Evolutionary conservation across 2,888 invertebrate genomes (phyloP), one percentile per base, ranked within the genome.

Genomic region (Pandemis cinnamomeana): DNA sequence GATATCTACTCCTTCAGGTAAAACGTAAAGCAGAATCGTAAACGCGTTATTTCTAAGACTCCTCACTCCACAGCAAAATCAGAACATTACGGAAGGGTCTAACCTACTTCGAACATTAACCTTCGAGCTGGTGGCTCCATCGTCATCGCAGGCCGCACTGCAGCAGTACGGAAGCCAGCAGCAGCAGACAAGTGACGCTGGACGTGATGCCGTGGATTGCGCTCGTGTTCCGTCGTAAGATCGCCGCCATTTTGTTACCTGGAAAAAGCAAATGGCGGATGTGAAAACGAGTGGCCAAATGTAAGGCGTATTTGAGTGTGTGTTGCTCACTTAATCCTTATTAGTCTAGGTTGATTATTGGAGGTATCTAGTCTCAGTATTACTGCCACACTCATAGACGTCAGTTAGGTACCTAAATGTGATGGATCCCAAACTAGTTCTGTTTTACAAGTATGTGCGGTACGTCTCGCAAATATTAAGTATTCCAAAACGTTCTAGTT

Each of bases 231-330:
- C 94, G 88, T 15, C 94, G 91, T 5, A 94, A 88, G 61, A 93
- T 94, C 15, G 94, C 93, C 67, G 94, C 94, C 94, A 94, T 94
- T 78, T 94, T 94, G 89, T 94, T 93, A 78, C 94, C 94, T 94
- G 89, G 53, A 87, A 87, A 44, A 36, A 55, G 51, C n/a, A 77
- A 71, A 77, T 66, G 48, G 69, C 11, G 27, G 36, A 4, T 58
- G 11, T 58, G 51, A 46, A 36, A 46, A 46, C 11, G 10, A 4
- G 11, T 46, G 46, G 1, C 27, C 27, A 36, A 36, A 36, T 36
- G 27, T 36, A 36, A 36, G 27, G 27, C 1, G 20, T 20, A 20
- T 20, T 20, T 20, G 1, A 20, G 20, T 20, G 20, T 20, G 20
- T 20, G 20, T 20, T 20, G 20, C 20, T 20, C 20, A 20, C 20